Evolutionary conservation across 2,113 vertebrate genomes (phyloP).

Genomic region (Stercorarius parasiticus): DNA sequence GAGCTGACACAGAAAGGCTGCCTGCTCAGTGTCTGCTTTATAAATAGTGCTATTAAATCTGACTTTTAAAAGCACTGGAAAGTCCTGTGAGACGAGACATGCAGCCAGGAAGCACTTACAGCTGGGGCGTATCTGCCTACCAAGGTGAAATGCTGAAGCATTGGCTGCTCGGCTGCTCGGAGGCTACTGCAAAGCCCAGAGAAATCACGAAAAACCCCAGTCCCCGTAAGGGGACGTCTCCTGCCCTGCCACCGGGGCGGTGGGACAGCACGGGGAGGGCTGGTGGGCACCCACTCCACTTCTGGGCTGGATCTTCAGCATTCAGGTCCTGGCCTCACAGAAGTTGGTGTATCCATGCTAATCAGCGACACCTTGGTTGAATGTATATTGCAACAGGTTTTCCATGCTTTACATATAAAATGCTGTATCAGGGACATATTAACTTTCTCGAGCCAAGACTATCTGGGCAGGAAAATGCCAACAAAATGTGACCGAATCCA

Average conservation of each 20-base stretch:
- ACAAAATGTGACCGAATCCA: fast-evolving
- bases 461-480: neutral
- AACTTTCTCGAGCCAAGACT: neutral
- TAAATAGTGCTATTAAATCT: neutral
- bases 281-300: neutral
- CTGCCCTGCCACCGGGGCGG: neutral
- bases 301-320: neutral
- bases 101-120: neutral
- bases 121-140: neutral
- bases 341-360: neutral
- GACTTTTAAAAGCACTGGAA: neutral
- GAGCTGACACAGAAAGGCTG: neutral
- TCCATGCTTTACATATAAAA: neutral
- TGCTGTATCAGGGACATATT: neutral
- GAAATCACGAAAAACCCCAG: neutral
- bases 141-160: neutral
- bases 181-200: neutral
- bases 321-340: neutral
- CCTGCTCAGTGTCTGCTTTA: neutral
- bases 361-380: neutral
- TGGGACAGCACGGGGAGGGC: neutral
- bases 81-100: neutral
- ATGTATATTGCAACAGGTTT: neutral
- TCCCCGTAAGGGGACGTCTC: neutral
- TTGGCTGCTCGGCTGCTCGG: neutral